Evolutionary conservation across 2,113 vertebrate genomes (phyloP).

Genomic region (Tympanuchus pallidicinctus): DNA sequence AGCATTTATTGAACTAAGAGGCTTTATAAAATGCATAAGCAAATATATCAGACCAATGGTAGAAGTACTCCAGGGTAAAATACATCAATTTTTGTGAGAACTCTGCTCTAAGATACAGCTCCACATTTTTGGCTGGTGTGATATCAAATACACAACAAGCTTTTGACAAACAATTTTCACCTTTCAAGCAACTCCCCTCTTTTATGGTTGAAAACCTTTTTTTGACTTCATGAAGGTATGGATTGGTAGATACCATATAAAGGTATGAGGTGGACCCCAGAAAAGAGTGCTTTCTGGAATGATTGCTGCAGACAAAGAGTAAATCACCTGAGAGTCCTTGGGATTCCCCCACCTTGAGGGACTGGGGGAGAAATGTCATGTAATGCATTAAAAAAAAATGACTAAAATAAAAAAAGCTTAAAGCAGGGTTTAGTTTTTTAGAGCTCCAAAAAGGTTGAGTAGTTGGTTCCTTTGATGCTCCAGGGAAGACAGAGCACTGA

Average conservation of each 20-base stretch:
- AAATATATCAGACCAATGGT: slow-evolving; percentile 3
- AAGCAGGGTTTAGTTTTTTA: neutral
- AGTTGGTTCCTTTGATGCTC: neutral
- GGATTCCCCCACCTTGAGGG: accelerated
- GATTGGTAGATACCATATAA: neutral
- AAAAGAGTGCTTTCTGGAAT: neutral
- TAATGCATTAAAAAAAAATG: neutral
- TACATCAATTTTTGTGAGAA: neutral
- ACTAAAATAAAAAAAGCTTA: neutral
- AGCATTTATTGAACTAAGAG: slow-evolving; percentile 45
- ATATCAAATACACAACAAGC: neutral
- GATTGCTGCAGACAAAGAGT: neutral
- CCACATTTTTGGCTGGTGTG: neutral
- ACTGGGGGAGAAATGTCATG: neutral
- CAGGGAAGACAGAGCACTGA: neutral
- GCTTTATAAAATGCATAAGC: slow-evolving; percentile 47
- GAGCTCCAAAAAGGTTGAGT: neutral
- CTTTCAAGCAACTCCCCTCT: neutral
- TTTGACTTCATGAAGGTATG: neutral
- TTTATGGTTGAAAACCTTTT: neutral
- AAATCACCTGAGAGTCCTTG: neutral
- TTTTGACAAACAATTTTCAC: neutral
- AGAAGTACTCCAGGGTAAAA: neutral
- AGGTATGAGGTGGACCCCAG: neutral
- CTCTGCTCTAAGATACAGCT: neutral